Percentiles rank a stretch among this genome's conserved stretches.
Evolutionary conservation across 30 jellyfish, hydroid and myxozoan genomes (phyloP).

Genomic region (Phacellophora camtschatica): DNA sequence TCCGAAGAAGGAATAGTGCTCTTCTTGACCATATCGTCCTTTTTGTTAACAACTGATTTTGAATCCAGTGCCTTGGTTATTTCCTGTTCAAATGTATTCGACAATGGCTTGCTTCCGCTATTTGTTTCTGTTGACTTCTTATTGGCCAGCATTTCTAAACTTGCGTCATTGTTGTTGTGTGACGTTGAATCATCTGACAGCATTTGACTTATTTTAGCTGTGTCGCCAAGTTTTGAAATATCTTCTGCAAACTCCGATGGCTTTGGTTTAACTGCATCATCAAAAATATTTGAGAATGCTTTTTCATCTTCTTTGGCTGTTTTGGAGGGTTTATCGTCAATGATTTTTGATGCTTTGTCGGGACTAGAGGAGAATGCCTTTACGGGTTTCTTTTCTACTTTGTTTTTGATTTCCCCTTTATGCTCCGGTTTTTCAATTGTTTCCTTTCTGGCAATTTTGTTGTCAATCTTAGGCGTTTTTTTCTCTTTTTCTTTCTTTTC

Average conservation of each 20-base stretch:
- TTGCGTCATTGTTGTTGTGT: conserved; percentile 4
- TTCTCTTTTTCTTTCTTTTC: not conserved
- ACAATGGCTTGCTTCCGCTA: not conserved
- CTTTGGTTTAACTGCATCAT: conserved; percentile 46
- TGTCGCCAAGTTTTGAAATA: conserved; percentile 42
- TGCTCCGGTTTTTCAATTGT: conserved; percentile 1
- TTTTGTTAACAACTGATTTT: not conserved
- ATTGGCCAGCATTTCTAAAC: conserved; percentile 6
- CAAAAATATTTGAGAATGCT: conserved; percentile 51
- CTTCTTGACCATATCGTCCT: conserved; percentile 51
- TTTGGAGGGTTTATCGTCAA: not conserved
- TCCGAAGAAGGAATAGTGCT: conserved; percentile 78
- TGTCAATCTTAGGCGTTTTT: not conserved
- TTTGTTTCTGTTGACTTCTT: not conserved
- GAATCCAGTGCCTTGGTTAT: conserved; percentile 3
- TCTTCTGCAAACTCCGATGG: conserved; percentile 81
- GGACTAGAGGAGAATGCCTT: not conserved
- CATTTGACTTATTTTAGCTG: conserved; percentile 38
- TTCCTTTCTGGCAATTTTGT: not conserved
- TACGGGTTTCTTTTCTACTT: not conserved
- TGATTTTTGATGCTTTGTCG: not conserved
- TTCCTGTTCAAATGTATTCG: conserved; percentile 41
- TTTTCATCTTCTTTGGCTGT: conserved; percentile 61
- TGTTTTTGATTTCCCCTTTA: not conserved
- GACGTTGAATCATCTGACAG: conserved; percentile 76